Evolutionary conservation across 2,888 invertebrate species (phyloP).

Genomic region (Parascotia fuliginaria): DNA sequence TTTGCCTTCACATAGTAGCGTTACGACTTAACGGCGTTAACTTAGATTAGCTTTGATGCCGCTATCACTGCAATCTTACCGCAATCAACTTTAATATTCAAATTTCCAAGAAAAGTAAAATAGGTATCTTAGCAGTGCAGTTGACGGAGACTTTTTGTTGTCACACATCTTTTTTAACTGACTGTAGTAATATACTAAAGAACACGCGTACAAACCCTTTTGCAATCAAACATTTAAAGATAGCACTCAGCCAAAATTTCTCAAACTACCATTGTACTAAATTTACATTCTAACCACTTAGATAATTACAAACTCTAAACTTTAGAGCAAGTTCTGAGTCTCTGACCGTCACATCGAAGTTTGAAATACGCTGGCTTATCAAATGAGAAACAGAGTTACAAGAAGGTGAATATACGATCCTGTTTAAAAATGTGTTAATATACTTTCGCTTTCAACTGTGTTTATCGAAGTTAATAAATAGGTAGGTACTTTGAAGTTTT

Average conservation of each 20-base stretch:
- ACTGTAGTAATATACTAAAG: too few species aligned
- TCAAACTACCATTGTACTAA: constrained; percentile 21
- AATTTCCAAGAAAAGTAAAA: too few species aligned
- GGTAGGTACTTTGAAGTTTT: too few species aligned
- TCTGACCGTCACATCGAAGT: constrained; percentile 6
- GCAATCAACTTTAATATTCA: too few species aligned
- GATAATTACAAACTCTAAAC: constrained; percentile 60
- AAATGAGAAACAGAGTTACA: constrained; percentile 11
- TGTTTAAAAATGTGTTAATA: constrained; percentile 13
- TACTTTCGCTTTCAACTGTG: constrained; percentile 9
- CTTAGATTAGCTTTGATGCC: too few species aligned
- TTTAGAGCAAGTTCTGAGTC: constrained; percentile 33
- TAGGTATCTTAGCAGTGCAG: too few species aligned
- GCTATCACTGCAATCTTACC: too few species aligned
- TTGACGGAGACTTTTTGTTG: too few species aligned
- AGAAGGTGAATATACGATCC: constrained; percentile 5
- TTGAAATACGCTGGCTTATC: constrained; percentile 15
- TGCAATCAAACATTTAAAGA: constrained; percentile 2
- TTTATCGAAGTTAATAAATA: background rate
- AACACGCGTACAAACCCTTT: background rate
- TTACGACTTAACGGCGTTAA: too few species aligned
- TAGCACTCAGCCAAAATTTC: constrained; percentile 42
- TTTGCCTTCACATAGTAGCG: too few species aligned
- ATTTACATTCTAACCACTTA: constrained; percentile 58
- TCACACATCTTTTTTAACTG: too few species aligned